Percentiles rank a stretch among this genome's conserved stretches.
These are phyloP conservation scores for Cavia aperea DNA, from an alignment of 2,113 vertebrate genomes.

Conservation along the genomic window DNA sequence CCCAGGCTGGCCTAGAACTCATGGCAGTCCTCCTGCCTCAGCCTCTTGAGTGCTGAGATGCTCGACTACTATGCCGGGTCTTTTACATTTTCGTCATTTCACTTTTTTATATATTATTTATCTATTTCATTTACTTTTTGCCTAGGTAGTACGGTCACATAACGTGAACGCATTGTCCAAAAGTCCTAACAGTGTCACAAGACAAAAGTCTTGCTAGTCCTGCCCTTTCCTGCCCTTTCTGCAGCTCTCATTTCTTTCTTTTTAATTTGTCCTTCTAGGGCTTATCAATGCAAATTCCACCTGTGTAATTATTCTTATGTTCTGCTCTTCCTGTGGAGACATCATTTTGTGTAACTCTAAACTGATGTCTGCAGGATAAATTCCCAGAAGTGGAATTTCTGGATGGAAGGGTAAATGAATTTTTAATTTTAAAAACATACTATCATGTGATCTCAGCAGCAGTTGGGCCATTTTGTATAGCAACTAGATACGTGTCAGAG, in stretches of 20 bases:
- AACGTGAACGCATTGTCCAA: not conserved
- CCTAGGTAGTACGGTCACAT: not conserved
- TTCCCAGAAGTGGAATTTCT: not conserved
- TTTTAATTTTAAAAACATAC: not conserved
- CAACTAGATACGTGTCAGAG: not conserved
- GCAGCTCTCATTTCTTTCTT: not conserved
- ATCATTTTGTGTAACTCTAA: not conserved
- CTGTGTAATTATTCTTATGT: not conserved
- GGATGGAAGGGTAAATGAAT: not conserved
- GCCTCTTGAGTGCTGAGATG: not conserved
- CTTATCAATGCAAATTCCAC: not conserved
- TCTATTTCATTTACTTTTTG: not conserved
- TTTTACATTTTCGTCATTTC: not conserved
- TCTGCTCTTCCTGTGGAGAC: not conserved
- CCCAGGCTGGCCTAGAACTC: not conserved
- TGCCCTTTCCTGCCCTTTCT: not conserved
- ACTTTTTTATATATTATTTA: not conserved
- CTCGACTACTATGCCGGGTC: not conserved
- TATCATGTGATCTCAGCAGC: not conserved
- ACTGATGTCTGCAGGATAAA: not conserved
- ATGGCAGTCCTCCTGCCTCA: not conserved
- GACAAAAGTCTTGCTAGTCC: not conserved
- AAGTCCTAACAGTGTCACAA: not conserved
- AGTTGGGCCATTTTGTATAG: not conserved
- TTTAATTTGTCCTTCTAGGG: not conserved